phyloP scores from a whole-genome alignment of 2,113 vertebrate species.

The Myiozetetes cayanensis region DNA sequence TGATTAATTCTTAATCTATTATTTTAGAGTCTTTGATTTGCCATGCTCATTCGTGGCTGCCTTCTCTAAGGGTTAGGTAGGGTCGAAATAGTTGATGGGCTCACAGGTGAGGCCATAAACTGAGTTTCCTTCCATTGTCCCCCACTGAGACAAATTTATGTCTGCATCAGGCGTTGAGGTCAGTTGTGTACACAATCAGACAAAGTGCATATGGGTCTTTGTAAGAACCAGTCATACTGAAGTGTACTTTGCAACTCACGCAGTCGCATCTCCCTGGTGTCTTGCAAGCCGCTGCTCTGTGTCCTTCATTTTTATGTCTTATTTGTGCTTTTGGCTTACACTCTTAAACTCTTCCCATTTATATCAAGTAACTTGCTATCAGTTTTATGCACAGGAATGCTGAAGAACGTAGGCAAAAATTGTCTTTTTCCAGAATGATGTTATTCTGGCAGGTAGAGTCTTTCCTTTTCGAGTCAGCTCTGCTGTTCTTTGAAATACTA shows the following conservation, averaged over 20 bases:
- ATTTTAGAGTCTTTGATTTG: not conserved
- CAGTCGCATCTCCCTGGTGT: not conserved
- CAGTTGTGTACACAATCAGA: not conserved
- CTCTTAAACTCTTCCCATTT: not conserved
- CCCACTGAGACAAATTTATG: not conserved
- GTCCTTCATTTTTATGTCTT: not conserved
- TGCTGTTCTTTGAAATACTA: not conserved
- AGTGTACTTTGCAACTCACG: not conserved
- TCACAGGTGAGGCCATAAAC: not conserved
- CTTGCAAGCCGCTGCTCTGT: not conserved
- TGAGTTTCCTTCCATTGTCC: not conserved
- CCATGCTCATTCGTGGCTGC: not conserved
- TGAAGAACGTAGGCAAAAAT: not conserved
- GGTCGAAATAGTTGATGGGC: not conserved
- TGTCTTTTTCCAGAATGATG: not conserved
- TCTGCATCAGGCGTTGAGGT: not conserved
- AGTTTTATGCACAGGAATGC: not conserved
- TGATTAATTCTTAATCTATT: not conserved
- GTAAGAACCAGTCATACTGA: not conserved
- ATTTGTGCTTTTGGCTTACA: not conserved
- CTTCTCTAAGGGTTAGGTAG: not conserved
- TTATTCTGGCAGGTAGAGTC: not conserved
- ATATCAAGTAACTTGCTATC: not conserved
- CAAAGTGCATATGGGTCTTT: not conserved
- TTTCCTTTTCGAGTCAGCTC: not conserved